phyloP scores from a whole-genome alignment of 2,113 vertebrate genomes.

The Podarcis cretensis region DNA sequence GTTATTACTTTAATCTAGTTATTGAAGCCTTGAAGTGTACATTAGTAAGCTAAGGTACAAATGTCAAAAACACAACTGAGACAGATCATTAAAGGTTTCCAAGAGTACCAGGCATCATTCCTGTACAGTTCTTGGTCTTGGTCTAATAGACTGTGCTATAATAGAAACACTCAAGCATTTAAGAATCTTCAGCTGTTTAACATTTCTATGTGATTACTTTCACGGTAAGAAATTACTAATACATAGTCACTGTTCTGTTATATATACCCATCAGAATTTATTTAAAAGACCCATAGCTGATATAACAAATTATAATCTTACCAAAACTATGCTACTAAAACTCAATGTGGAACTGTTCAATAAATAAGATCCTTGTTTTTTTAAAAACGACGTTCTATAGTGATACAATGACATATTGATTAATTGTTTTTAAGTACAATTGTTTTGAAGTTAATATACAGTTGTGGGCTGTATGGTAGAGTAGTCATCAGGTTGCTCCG shows the following conservation, averaged over 20 bases:
- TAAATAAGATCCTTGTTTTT: not conserved
- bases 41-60: conserved; percentile 66
- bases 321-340: not conserved
- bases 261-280: conserved; percentile 4
- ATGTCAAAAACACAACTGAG: conserved; percentile 61
- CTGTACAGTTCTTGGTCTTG: not conserved
- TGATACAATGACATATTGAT: not conserved
- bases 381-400: not conserved
- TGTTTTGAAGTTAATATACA: not conserved
- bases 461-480: not conserved
- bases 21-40: conserved; percentile 71
- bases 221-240: not conserved
- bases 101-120: conserved; percentile 21
- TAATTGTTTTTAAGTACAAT: not conserved
- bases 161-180: conserved; percentile 17
- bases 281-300: not conserved
- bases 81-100: conserved; percentile 62
- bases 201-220: no score
- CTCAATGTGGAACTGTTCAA: not conserved
- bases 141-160: not conserved
- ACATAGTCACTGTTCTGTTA: not conserved
- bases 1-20: conserved; percentile 80
- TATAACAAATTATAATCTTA: not conserved
- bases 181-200: not conserved
- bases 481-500: not conserved